Base-by-base conservation (phyloP, 92 coral and sea anemone genomes). In the Metridium senile region DNA sequence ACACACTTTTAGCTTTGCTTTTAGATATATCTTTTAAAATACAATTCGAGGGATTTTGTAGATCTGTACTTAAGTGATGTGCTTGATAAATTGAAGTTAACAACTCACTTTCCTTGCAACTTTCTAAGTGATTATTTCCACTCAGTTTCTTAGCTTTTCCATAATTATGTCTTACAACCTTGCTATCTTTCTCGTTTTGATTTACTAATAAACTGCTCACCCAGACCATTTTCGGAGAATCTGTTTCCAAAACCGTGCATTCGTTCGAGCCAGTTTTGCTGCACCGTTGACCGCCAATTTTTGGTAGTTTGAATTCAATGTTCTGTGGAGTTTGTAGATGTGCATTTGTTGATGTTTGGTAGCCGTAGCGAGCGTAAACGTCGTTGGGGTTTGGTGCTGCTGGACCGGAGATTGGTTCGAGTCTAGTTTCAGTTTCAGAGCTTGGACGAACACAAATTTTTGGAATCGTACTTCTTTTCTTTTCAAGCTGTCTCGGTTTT, bases 231-330 rank as follows among this genome's bases (percentile, higher is more conserved):
- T n/a, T n/a, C n/a, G n/a, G n/a, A n/a, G n/a, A n/a, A n/a, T n/a
- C n/a, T n/a, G n/a, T n/a, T n/a, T n/a, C n/a, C n/a, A n/a, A n/a
- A n/a, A n/a, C n/a, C n/a, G n/a, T n/a, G n/a, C n/a, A n/a, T n/a
- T n/a, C n/a, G n/a, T n/a, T n/a, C n/a, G n/a, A n/a, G n/a, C n/a
- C n/a, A n/a, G n/a, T 22, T n/a, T 26, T 59, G 26, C 9, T 59
- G 22, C 45, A 2, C 1, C 10, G 21, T 11, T 19, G 35, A 47
- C 49, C 49, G 49, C 49, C 75, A 52, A 71, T 26, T 18, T 26
- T 16, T 21, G 75, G 75, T 26, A 71, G 26, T 20, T 71, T 71
- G 19, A 71, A 71, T 31, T 32, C 47, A 30, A 71, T 71, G 23
- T n/a, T 58, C 18, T 67, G 25, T 22, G 25, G 21, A 22, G 9